Conservation (phyloP, 1,140 invertebrate species). For the Neodiprion virginianus region DNA sequence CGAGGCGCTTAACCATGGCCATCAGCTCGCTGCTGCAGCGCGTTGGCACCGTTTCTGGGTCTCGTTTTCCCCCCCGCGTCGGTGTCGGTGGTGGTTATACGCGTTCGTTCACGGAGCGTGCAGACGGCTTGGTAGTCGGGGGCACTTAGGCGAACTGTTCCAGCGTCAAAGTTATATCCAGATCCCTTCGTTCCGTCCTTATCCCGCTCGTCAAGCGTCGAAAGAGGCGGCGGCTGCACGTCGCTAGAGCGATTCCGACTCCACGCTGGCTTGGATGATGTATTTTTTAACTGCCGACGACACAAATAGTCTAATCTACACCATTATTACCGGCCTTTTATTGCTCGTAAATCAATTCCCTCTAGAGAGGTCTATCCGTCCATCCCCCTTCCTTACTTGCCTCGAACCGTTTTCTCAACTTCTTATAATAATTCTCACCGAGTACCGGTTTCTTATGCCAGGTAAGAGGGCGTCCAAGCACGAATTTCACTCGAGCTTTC, state of each 20-base stretch:
- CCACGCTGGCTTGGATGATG: slow-evolving; percentile 26
- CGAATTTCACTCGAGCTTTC: background rate
- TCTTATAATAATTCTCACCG: background rate
- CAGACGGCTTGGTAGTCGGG: background rate
- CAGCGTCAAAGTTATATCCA: background rate
- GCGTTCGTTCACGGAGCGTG: background rate
- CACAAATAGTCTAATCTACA: slow-evolving; percentile 49
- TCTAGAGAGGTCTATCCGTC: slow-evolving; percentile 21
- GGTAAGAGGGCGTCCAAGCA: no score
- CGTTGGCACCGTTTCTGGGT: no score
- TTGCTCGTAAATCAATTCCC: slow-evolving; percentile 46
- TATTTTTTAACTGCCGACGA: slow-evolving; percentile 49
- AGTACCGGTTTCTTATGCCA: background rate
- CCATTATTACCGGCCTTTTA: slow-evolving; percentile 46
- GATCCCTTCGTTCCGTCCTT: background rate
- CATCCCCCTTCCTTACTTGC: no score
- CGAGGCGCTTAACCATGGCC: no score
- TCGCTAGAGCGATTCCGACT: no score
- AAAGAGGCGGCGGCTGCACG: no score
- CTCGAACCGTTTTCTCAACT: background rate
- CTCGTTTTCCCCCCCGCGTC: no score
- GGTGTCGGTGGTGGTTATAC: background rate
- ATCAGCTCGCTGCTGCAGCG: no score
- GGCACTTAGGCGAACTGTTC: background rate
- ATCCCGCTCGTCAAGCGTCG: background rate